phyloP scores from a whole-genome alignment of 1,140 invertebrate species.

The Ceratina calcarata region DNA sequence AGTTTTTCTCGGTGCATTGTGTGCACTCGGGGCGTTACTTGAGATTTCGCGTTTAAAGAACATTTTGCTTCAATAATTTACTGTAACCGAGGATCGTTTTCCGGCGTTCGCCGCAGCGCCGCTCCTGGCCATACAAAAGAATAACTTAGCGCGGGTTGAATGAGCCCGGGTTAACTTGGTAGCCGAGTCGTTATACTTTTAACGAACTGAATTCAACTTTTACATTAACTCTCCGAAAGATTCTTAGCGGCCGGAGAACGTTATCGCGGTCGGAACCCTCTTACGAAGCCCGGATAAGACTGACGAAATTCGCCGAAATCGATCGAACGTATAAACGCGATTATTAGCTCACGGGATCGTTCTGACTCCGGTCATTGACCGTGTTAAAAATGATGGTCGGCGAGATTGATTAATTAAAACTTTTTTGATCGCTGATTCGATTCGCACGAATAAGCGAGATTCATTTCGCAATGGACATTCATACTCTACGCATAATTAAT shows the following conservation, averaged over 20 bases:
- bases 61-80: not conserved
- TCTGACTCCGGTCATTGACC: too few relatives aligned
- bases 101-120: not conserved
- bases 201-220: constrained; percentile 34
- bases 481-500: too few relatives aligned
- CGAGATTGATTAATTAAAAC: too few relatives aligned
- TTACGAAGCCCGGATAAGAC: not conserved
- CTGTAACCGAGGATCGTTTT: constrained; percentile 1
- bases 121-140: constrained; percentile 16
- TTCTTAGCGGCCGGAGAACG: not conserved
- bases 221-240: constrained; percentile 11
- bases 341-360: not conserved
- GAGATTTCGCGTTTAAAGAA: not conserved
- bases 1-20: not conserved
- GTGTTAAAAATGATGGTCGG: not conserved
- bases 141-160: constrained; percentile 16
- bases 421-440: not conserved
- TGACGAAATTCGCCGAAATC: not conserved
- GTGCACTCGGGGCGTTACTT: not conserved
- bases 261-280: not conserved
- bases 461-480: too few relatives aligned
- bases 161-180: constrained; percentile 8
- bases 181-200: constrained; percentile 31
- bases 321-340: not conserved
- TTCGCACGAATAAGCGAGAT: too few relatives aligned